Evolutionary conservation across 2,888 invertebrate genomes (phyloP), one percentile per base, ranked within the genome.

Genomic region (Dolichopus griseipennis): DNA sequence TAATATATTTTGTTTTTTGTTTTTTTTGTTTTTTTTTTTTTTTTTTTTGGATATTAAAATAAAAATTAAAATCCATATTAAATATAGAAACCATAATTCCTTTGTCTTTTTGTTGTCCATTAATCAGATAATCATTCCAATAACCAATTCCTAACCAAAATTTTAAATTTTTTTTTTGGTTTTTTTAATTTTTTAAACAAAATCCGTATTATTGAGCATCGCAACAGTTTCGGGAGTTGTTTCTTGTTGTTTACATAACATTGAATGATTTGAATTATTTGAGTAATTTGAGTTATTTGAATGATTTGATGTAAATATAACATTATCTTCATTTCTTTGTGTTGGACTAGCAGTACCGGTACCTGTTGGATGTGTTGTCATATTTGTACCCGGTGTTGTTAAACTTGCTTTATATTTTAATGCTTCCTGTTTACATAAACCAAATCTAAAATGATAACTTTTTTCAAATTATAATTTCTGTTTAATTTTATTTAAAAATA

Each of bases 341-440:
- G 52, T 18, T 15, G 21, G 63, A 27, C 27, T 63, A 27, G 18
- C 5, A 18, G 63, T 27, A 63, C 27, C 27, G 15, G 15, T 22
- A 18, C 15, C 63, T 27, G 27, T 12, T 63, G 22, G 63, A 12
- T 76, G 75, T 34, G 75, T 71, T 2, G 79, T 76, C 27, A 73
- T 75, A 69, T 79, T 77, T 9, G 80, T 79, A 2, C 68, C 76
- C 4, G 75, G 79, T 33, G 73, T 64, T 12, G 79, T 78, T 27
- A 75, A 74, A 72, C 83, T 77, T 20, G 75, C 72, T 73, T 83
- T 84, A 74, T 85, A 84, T 72, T 83, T 81, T 70, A 83, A 77
- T 0, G 84, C 83, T 68, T 76, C 81, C 70, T 81, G 77, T 67
- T 81, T 83, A 72, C 84, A 86, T 7, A 86, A 71, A 1, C 86